Percentiles rank a stretch among this genome's conserved stretches.
Conservation (phyloP, 2,797 vertebrate genomes). For the Crocidura indochinensis region DNA sequence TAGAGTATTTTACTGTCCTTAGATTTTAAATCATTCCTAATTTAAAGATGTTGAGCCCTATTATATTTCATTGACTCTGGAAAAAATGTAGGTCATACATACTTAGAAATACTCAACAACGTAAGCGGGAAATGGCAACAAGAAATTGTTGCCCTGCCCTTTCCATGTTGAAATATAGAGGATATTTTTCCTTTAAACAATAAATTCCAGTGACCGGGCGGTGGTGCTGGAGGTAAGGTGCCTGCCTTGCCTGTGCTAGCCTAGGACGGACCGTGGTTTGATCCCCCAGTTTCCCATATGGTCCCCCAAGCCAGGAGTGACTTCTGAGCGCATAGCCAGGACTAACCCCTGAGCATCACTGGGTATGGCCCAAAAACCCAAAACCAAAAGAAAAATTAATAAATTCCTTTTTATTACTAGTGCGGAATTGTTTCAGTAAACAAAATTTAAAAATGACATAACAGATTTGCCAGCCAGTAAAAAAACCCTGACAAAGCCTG, state of each 20-base stretch:
- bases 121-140: neutral
- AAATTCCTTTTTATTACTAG: neutral
- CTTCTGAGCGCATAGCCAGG: too few relatives aligned
- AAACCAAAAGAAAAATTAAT: too few relatives aligned
- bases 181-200: constrained; percentile 22
- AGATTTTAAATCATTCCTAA: constrained; percentile 28
- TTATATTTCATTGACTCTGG: constrained; percentile 14
- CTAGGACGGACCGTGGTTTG: too few relatives aligned
- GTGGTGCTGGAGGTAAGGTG: too few relatives aligned
- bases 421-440: neutral
- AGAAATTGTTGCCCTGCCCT: neutral
- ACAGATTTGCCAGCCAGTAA: neutral
- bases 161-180: neutral
- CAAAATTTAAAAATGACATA: neutral
- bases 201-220: too few relatives aligned
- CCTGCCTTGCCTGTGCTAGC: too few relatives aligned
- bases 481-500: neutral
- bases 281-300: too few relatives aligned
- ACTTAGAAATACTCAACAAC: neutral
- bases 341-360: too few relatives aligned
- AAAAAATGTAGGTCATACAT: constrained; percentile 2
- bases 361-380: too few relatives aligned
- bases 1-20: neutral
- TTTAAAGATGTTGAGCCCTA: constrained; percentile 34
- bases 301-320: too few relatives aligned